Conservation (phyloP, 2,797 vertebrate genomes). For the Hydrolagus colliei region DNA sequence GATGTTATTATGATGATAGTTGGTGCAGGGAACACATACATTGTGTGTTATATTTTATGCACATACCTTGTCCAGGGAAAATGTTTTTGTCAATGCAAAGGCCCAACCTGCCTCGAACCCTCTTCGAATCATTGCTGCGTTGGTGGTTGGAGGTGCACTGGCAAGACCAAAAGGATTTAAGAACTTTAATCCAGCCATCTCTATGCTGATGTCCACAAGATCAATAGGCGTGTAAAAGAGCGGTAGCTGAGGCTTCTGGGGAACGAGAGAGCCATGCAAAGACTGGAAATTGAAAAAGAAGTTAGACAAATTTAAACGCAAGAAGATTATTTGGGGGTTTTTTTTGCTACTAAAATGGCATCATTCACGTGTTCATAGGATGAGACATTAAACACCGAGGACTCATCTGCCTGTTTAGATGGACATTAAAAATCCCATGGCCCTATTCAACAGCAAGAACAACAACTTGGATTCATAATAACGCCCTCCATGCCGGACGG, state of each 20-base stretch:
- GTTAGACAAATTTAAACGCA: neutral
- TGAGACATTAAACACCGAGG: no score
- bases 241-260: conserved; percentile 62
- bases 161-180: conserved; percentile 87
- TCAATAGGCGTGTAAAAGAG: conserved; percentile 79
- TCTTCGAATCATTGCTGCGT: conserved; percentile 80
- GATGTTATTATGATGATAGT: no score
- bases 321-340: neutral
- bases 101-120: conserved; percentile 87
- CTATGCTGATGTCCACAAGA: conserved; percentile 77
- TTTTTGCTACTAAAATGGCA: no score
- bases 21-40: neutral
- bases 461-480: no score
- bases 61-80: conserved; percentile 83
- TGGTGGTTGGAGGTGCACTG: conserved; percentile 81
- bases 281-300: conserved; percentile 53
- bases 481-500: no score
- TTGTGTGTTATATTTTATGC: neutral
- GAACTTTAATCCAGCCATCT: conserved; percentile 77
- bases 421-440: no score
- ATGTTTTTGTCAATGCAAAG: conserved; percentile 87
- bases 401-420: no score
- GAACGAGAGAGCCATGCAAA: conserved; percentile 56
- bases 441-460: no score
- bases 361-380: no score